Base-by-base conservation (phyloP, 1,140 invertebrate species). In the Drosophila gunungcola region DNA sequence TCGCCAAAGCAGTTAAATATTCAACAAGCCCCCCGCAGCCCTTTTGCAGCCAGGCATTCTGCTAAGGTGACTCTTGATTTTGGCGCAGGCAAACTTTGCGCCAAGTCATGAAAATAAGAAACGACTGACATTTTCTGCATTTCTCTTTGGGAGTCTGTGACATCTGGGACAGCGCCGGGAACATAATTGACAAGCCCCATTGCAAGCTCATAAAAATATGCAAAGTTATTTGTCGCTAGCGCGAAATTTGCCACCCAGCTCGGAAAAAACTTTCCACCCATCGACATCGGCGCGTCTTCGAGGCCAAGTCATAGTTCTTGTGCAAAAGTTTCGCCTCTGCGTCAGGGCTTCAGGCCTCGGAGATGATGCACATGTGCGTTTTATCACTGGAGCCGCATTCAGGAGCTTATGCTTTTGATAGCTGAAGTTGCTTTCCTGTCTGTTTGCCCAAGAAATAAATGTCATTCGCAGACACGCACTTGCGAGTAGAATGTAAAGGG, bases 191-290 rank as follows among this genome's bases (percentile, higher is more conserved):
- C 74, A 77, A 77, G 73, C 61, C 74, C 62, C 49, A 55, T 69
- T 77, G 73, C 78, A 81, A 73, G 78, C 73, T 73, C 63, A 51
- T 78, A 84, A 79, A 80, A 84, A 73, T 72, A 60, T 64, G 53
- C 62, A 80, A 72, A 76, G 83, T 82, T 86, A 81, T 88, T 86
- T 86, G 74, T 82, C 74, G 61, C 69, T 43, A 57, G 73, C 58
- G 73, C 43, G 13, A 64, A 80, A 73, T 77, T 57, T 58, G 43
- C 42, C 38, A 25, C 65, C 41, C 51, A n/a, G 48, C 13, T 21
- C 63, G 45, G 25, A 52, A 60, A 60, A 81, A 86, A 88, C 64
- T 86, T 86, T 70, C 10, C 21, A n/a, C 58, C 39, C 73, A 55
- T 65, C 53, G 70, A 74, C 70, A 65, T 34, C 12, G 25, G 21